Evolutionary conservation across 2,797 vertebrate genomes (phyloP).

Genomic region (Ataeniobius toweri): DNA sequence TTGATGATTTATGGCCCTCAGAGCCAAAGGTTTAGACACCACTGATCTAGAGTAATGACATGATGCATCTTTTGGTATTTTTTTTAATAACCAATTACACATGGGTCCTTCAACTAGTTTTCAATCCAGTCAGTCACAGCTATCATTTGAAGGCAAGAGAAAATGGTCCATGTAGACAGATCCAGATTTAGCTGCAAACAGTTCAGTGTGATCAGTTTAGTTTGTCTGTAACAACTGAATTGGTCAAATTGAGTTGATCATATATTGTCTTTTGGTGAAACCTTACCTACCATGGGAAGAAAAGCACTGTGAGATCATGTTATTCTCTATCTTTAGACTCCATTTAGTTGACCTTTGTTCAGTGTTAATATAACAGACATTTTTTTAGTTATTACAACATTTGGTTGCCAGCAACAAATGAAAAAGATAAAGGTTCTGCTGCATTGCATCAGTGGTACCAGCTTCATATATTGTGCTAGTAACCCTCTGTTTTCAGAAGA

Average conservation of each 20-base stretch:
- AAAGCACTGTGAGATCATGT: background rate
- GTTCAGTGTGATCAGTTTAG: background rate
- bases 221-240: background rate
- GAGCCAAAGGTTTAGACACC: too few relatives aligned
- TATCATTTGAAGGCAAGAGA: background rate
- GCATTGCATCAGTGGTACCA: background rate
- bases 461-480: background rate
- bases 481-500: background rate
- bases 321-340: background rate
- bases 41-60: background rate
- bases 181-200: background rate
- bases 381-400: background rate
- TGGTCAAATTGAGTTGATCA: background rate
- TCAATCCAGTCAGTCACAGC: background rate
- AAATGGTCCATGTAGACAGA: background rate
- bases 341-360: background rate
- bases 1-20: background rate
- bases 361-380: background rate
- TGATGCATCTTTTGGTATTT: background rate
- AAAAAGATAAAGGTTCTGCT: background rate
- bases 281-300: background rate
- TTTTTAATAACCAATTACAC: background rate
- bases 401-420: background rate
- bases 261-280: background rate
- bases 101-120: background rate